phyloP scores from a whole-genome alignment of 35 echinoderm and acorn worm genomes.

The Apostichopus californicus region DNA sequence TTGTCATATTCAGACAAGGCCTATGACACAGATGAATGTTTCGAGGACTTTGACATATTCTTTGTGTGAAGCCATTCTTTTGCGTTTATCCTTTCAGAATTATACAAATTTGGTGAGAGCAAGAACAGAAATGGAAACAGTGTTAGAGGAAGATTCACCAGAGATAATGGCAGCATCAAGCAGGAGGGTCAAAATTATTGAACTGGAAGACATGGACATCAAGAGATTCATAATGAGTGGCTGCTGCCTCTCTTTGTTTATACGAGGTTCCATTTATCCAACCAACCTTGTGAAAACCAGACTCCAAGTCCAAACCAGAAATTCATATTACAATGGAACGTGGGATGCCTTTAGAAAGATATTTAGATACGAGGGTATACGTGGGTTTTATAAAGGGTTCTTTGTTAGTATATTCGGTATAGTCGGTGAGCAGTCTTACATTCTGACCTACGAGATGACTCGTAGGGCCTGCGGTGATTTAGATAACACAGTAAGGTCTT shows the following conservation, averaged over 20 bases:
- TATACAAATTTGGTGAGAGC: neutral
- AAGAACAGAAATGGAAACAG: neutral
- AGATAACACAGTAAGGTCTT: conserved; percentile 71
- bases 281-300: conserved; percentile 86
- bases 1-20: too few species aligned
- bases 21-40: too few species aligned
- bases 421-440: conserved; percentile 84
- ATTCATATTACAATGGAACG: conserved; percentile 79
- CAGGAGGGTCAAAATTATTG: conserved; percentile 70
- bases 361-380: conserved; percentile 79
- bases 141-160: neutral
- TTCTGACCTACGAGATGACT: conserved; percentile 84
- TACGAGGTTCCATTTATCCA: conserved; percentile 82
- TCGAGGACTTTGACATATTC: too few species aligned
- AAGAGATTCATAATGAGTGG: conserved; percentile 78
- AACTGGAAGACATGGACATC: conserved; percentile 96
- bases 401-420: conserved; percentile 79
- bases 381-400: conserved; percentile 95
- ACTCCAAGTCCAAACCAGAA: conserved; percentile 85
- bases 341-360: conserved; percentile 99
- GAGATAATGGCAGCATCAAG: neutral
- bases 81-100: neutral
- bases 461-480: conserved; percentile 64
- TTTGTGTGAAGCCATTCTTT: too few species aligned
- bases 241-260: conserved; percentile 63